Evolutionary conservation across 2,888 invertebrate species (phyloP), one percentile per base, ranked within the genome.

Genomic region (Euplexia lucipara): DNA sequence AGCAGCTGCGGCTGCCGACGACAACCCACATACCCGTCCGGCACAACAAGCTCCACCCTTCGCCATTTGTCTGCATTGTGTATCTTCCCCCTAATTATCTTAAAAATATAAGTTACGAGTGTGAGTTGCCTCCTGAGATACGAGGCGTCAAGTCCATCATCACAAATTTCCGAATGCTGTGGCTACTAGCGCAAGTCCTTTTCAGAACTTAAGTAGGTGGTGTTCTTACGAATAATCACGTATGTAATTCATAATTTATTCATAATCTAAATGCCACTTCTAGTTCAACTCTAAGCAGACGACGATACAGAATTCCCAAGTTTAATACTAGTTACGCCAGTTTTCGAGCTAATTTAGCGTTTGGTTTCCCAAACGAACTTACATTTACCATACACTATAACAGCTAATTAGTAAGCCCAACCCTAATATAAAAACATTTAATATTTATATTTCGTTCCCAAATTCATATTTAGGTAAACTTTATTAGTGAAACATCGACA

Each of bases 261-360:
- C 30, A 22, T 37, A 49, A 30, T 41, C 6, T 32, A 16, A n/a
- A 32, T 8, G 58, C 4, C 74, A 14, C 58, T 77, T 87, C 87
- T 44, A 87, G 83, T 48, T 2, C 9, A 32, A 49, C 12, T 45
- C 7, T 39, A 45, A 16, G 10, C 77, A 69, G 49, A 16, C 59
- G 49, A 16, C 59, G 58, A 53, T 67, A 64, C 70, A 77, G 67
- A 73, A 81, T 82, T 83, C 76, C 67, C 74, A 80, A 81, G 75
- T 84, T 85, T 83, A 83, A n/a, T n/a, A n/a, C n/a, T n/a, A 73
- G 78, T 83, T 72, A 80, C 82, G 61, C 72, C 79, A 78, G 81
- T 80, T 83, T 64, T 79, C 73, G 63, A 80, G 81, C 75, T 78
- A 86, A 87, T 87, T 88, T 86, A 75, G 63, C 71, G 75, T 73